phyloP scores from a whole-genome alignment of 1,140 invertebrate genomes.

The Drosophila suzukii region DNA sequence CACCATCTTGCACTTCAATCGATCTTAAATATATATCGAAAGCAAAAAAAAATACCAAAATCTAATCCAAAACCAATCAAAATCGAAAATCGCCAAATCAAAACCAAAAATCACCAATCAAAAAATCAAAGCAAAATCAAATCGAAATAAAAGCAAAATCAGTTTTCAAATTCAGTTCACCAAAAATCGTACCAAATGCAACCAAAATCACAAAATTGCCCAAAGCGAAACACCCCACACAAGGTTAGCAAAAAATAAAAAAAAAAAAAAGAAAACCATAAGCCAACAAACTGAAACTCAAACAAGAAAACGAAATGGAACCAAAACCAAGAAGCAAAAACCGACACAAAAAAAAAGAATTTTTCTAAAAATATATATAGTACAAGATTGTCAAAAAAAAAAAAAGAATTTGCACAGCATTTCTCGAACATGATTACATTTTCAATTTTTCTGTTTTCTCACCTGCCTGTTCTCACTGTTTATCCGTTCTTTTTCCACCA shows the following conservation, averaged over 20 bases:
- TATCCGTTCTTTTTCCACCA: background rate
- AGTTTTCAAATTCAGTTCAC: constrained; percentile 43
- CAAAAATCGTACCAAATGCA: constrained; percentile 59
- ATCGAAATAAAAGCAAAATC: constrained; percentile 43
- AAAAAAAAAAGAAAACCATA: constrained; percentile 27
- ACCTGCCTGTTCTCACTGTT: constrained; percentile 24
- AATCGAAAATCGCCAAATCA: constrained; percentile 39
- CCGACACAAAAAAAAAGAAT: constrained; percentile 29
- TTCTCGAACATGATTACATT: constrained; percentile 21
- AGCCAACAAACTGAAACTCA: constrained; percentile 24
- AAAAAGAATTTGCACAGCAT: constrained; percentile 69
- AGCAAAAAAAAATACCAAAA: constrained; percentile 3
- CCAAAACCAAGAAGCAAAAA: constrained; percentile 27
- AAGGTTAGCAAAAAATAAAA: constrained; percentile 70
- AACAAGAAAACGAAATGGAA: constrained; percentile 15
- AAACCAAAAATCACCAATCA: constrained; percentile 46
- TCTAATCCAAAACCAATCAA: constrained; percentile 6
- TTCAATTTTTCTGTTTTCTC: constrained; percentile 19
- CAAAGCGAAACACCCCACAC: constrained; percentile 76
- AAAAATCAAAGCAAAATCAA: constrained; percentile 21
- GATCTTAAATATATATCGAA: constrained; percentile 17
- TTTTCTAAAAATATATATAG: background rate
- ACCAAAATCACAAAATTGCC: constrained; percentile 80
- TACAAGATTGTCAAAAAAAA: constrained; percentile 47
- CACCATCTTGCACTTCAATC: constrained; percentile 42